Evolutionary conservation across 1,140 invertebrate species (phyloP).

Genomic region (Drosophila pachea): DNA sequence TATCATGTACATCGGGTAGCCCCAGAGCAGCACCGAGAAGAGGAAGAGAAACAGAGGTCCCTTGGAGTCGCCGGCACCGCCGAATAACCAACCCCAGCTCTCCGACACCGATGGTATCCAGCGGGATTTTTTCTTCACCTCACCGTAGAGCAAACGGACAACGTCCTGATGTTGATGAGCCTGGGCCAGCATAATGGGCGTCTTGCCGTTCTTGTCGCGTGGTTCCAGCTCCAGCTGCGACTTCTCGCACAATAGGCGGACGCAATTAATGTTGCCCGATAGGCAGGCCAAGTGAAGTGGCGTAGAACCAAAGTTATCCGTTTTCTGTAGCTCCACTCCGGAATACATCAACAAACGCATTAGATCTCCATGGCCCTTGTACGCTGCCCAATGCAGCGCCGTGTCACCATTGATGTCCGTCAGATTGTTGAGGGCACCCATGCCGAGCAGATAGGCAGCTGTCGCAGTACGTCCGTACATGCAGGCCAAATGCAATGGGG

Average conservation of each 20-base stretch:
- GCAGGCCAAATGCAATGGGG: constrained; percentile 93
- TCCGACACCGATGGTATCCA: constrained; percentile 92
- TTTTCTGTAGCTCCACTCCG: constrained; percentile 85
- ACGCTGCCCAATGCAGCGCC: constrained; percentile 94
- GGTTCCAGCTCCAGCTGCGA: constrained; percentile 87
- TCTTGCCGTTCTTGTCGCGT: constrained; percentile 94
- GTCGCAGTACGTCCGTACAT: constrained; percentile 95
- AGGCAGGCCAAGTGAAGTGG: constrained; percentile 95
- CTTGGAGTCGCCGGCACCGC: constrained; percentile 93
- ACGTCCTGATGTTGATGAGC: constrained; percentile 92
- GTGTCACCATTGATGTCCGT: constrained; percentile 95
- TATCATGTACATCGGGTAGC: constrained; percentile 95
- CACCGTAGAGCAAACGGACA: constrained; percentile 87
- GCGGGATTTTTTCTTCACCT: constrained; percentile 88
- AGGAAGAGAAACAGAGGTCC: constrained; percentile 91
- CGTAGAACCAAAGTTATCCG: constrained; percentile 95
- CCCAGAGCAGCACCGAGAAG: constrained; percentile 91
- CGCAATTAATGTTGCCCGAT: constrained; percentile 90
- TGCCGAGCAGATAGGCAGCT: constrained; percentile 92
- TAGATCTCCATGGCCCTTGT: constrained; percentile 93
- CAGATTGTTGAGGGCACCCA: constrained; percentile 89
- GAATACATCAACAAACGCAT: constrained; percentile 92
- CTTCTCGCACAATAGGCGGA: constrained; percentile 91
- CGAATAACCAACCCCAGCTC: constrained; percentile 93
- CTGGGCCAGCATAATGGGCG: constrained; percentile 91